phyloP scores from a whole-genome alignment of 2,888 invertebrate species.

The Anorthoa munda region DNA sequence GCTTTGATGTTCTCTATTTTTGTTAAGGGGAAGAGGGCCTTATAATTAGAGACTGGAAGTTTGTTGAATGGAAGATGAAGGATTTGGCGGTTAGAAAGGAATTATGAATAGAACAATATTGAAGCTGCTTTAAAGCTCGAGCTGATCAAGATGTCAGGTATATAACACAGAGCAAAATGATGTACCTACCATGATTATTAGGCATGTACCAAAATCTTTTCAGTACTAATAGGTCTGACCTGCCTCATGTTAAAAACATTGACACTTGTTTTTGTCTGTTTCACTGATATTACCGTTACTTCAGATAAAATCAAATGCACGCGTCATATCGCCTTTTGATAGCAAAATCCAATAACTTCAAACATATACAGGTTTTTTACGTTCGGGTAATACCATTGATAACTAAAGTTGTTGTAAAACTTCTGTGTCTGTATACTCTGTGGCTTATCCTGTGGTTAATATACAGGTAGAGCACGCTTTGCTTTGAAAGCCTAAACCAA shows the following conservation, averaged over 20 bases:
- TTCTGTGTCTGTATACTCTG: slow-evolving; percentile 19
- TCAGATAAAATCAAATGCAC: background rate
- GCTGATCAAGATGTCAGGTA: background rate
- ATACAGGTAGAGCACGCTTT: slow-evolving; percentile 10
- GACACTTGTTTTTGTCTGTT: too few species aligned
- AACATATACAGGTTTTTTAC: too few species aligned
- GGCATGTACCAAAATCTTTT: background rate
- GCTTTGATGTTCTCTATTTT: too few species aligned
- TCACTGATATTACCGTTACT: too few species aligned
- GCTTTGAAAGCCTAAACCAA: slow-evolving; percentile 43
- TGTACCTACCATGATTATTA: too few species aligned
- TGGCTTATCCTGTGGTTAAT: slow-evolving; percentile 20
- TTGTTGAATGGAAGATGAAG: too few species aligned
- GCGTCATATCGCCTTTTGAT: background rate
- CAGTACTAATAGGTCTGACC: too few species aligned
- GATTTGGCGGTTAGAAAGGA: background rate
- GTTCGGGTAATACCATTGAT: background rate
- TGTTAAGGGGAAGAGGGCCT: background rate
- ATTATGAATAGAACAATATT: background rate
- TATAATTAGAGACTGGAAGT: background rate
- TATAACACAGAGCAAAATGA: background rate
- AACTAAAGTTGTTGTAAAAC: background rate
- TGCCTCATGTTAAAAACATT: too few species aligned
- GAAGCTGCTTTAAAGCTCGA: background rate
- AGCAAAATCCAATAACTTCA: background rate